Evolutionary conservation across 1,140 invertebrate genomes (phyloP).

Genomic region (Manduca sexta): DNA sequence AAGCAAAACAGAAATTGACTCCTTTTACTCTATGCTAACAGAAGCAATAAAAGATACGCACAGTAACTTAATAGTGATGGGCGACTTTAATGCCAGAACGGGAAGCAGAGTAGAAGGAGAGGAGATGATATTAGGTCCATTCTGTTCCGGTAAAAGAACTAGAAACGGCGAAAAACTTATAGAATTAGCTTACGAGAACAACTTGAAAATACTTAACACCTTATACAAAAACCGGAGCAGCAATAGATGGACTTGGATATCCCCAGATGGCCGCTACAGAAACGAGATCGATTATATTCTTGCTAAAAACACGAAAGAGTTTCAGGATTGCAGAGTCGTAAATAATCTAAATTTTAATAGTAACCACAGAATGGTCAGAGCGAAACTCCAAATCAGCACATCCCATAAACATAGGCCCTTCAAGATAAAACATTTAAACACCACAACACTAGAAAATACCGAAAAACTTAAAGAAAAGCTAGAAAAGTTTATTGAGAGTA

Average conservation of each 20-base stretch:
- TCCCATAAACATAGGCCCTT: no score
- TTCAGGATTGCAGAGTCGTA: conserved; percentile 6
- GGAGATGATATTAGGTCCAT: conserved; percentile 26
- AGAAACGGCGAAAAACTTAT: conserved; percentile 30
- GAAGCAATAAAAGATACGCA: conserved; percentile 15
- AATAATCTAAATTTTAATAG: conserved; percentile 11
- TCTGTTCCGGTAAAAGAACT: conserved; percentile 26
- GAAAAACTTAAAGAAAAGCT: not conserved
- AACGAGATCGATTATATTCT: conserved; percentile 22
- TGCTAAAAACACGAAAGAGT: conserved; percentile 9
- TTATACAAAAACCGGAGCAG: conserved; percentile 23
- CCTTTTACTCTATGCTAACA: conserved; percentile 21
- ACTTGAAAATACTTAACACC: conserved; percentile 30
- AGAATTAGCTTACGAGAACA: conserved; percentile 24
- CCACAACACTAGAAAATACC: no score
- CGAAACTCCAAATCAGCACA: no score
- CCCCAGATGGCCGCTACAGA: conserved; percentile 11
- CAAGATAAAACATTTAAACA: no score
- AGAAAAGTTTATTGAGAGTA: no score
- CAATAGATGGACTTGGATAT: conserved; percentile 38
- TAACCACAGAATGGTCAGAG: conserved; percentile 10
- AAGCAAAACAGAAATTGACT: conserved; percentile 9
- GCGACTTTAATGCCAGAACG: conserved; percentile 32
- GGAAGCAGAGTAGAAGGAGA: conserved; percentile 15
- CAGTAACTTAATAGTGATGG: conserved; percentile 27